Conservation (phyloP, 2,888 invertebrate species). For the Dusona sp. region DNA sequence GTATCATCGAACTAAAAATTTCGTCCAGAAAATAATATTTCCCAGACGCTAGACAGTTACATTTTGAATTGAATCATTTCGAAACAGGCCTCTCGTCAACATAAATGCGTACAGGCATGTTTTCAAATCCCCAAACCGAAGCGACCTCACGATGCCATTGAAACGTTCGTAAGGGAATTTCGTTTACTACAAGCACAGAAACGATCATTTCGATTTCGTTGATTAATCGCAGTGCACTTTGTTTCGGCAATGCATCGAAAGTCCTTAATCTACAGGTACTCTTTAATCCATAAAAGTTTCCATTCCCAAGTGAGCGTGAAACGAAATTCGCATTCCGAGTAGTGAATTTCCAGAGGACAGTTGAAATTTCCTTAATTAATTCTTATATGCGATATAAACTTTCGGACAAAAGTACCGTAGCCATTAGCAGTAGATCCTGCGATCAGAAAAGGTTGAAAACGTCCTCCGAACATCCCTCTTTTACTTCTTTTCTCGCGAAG, state of each 20-base stretch:
- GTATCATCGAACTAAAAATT: too few species aligned
- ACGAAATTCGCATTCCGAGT: background rate
- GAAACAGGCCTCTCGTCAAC: too few species aligned
- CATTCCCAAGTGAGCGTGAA: background rate
- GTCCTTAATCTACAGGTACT: background rate
- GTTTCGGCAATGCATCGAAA: background rate
- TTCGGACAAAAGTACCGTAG: background rate
- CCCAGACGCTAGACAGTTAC: too few species aligned
- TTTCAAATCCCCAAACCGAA: too few species aligned
- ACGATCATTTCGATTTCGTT: background rate
- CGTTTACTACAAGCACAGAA: background rate
- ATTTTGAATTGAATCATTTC: too few species aligned
- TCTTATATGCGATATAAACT: background rate
- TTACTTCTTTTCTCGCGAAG: background rate
- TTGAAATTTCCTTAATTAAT: constrained; percentile 19
- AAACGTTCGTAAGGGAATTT: too few species aligned
- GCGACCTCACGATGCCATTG: too few species aligned
- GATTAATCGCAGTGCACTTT: background rate
- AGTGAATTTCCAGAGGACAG: background rate
- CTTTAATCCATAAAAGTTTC: background rate
- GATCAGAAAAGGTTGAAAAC: constrained; percentile 43
- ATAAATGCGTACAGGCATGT: too few species aligned
- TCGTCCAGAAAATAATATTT: too few species aligned
- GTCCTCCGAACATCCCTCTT: background rate
- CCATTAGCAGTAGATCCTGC: background rate